Conservation (phyloP, 2,888 invertebrate genomes). For the Blastobasis adustella region DNA sequence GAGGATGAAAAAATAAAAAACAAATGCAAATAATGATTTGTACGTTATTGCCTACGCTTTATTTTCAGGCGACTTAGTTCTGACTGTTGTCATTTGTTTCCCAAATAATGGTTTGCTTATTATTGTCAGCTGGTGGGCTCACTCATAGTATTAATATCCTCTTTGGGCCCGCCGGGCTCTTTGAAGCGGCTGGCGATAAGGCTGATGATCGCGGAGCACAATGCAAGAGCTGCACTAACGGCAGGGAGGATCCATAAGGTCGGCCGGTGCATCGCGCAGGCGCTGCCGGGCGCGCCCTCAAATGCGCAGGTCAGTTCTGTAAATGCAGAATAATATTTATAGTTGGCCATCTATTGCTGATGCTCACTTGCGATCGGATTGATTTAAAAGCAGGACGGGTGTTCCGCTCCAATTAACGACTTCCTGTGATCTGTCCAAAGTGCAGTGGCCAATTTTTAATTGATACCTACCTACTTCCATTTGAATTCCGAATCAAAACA, state of each 20-base stretch:
- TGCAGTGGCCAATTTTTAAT: not conserved
- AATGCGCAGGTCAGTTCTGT: constrained; percentile 48
- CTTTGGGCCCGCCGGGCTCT: not conserved
- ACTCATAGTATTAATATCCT: not conserved
- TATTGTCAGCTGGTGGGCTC: not conserved
- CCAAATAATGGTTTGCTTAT: not conserved
- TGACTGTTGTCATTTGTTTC: not conserved
- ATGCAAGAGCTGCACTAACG: constrained; percentile 31
- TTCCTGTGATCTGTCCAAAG: not conserved
- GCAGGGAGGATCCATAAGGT: constrained; percentile 32
- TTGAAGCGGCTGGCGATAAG: constrained; percentile 12
- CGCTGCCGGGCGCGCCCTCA: constrained; percentile 22
- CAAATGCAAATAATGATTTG: not conserved
- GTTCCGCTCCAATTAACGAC: not conserved
- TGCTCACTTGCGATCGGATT: not conserved
- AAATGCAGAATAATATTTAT: constrained; percentile 5
- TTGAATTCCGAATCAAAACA: not conserved
- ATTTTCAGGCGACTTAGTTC: not conserved
- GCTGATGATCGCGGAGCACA: constrained; percentile 33
- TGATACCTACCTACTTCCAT: not conserved
- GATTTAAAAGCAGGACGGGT: not conserved
- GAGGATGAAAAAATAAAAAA: not conserved
- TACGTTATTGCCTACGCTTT: not conserved
- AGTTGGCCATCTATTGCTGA: not conserved
- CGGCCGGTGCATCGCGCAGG: constrained; percentile 39